Evolutionary conservation across 2,113 vertebrate species (phyloP), one percentile per base, ranked within the genome.

Genomic region (Sclerurus mexicanus): DNA sequence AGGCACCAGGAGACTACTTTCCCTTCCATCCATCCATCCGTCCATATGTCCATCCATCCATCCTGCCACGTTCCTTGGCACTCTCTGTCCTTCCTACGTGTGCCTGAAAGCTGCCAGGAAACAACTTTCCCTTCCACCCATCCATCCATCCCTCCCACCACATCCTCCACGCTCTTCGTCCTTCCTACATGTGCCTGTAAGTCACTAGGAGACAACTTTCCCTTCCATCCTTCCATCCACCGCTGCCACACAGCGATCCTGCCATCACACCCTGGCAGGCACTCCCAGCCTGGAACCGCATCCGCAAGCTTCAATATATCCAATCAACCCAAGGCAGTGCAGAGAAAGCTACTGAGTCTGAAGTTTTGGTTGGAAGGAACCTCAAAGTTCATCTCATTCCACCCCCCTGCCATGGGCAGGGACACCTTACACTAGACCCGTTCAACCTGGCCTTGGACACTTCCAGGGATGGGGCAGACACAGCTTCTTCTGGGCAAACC

Each of bases 251-350:
- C 20, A 20, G 13, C 19, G 49, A 9, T 9, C 5, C 68, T 17
- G 30, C 16, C 82, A 67, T 47, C 24, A 6, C 17, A 3, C 33
- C 6, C n/a, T 3, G 16, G 25, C 30, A n/a, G 30, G 3, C 20
- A 27, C 35, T 28, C 44, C 6, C 58, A n/a, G 27, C 17, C 50
- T 3, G 4, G 3, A 18, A 55, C 10, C 4, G 3, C 40, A 11
- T 17, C 30, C 49, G 44, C 1, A 10, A 12, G 10, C 14, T 33
- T 10, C 63, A 12, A 0, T 10, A 5, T 15, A n/a, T 55, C 64
- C 37, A 10, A 3, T 6, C 16, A 31, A 39, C 14, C 18, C 33
- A 5, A n/a, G 30, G 66, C 46, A 56, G 21, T 1, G 5, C 40
- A 9, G 33, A 4, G 2, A 37, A n/a, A 66, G 14, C 24, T 24